A percentile compares a stretch with the other conserved stretches of the same genome.
phyloP scores from a whole-genome alignment of 1,140 invertebrate genomes.

The Phthorimaea operculella region DNA sequence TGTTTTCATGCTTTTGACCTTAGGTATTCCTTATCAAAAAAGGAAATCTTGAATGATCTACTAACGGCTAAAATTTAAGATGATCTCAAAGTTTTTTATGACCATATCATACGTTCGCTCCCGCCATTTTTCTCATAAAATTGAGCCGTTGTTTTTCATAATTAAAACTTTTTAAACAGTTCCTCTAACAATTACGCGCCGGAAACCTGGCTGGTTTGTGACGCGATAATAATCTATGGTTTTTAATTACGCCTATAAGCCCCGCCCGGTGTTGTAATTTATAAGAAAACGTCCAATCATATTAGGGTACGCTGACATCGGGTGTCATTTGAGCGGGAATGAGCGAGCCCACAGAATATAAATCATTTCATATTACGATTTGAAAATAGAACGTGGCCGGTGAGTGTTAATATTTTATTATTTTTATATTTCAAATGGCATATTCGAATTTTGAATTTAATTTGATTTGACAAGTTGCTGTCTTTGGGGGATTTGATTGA shows the following conservation, averaged over 20 bases:
- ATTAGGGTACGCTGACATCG: slow-evolving; percentile 44
- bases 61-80: no score
- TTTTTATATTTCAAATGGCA: slow-evolving; percentile 24
- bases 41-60: no score
- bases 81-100: no score
- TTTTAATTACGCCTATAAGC: slow-evolving; percentile 60
- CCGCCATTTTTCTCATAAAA: not conserved
- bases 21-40: no score
- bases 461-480: slow-evolving; percentile 18
- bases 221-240: slow-evolving; percentile 57
- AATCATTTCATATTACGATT: slow-evolving; percentile 47
- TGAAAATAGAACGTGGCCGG: slow-evolving; percentile 29
- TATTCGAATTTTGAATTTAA: slow-evolving; percentile 11
- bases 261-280: slow-evolving; percentile 51
- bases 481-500: not conserved
- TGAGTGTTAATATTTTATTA: slow-evolving; percentile 13
- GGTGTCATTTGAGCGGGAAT: slow-evolving; percentile 39
- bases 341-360: slow-evolving; percentile 33
- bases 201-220: slow-evolving; percentile 51
- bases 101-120: no score
- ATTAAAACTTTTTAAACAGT: slow-evolving; percentile 22
- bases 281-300: slow-evolving; percentile 60
- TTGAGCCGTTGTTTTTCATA: slow-evolving; percentile 15
- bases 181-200: slow-evolving; percentile 40
- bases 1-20: no score